A percentile compares a stretch with the other conserved stretches of the same genome.
These are phyloP conservation scores for Progne subis DNA, from an alignment of 2,113 vertebrate genomes.

Conservation along the genomic window DNA sequence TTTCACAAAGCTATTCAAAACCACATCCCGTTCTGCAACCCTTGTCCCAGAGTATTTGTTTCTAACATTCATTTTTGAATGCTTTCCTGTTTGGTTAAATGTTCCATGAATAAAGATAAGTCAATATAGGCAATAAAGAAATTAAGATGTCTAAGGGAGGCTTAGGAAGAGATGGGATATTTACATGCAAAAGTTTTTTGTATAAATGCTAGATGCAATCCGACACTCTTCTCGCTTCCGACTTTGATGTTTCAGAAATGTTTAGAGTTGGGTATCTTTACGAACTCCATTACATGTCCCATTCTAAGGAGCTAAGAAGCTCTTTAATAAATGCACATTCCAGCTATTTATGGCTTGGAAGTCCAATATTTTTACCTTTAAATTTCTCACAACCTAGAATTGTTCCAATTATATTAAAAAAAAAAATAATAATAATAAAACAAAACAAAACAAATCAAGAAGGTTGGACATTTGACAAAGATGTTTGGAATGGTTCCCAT, in stretches of 20 bases:
- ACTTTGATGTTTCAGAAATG: not conserved
- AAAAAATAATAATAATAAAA: not conserved
- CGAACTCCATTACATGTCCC: fast-evolving
- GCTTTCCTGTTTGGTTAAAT: not conserved
- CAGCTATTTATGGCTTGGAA: not conserved
- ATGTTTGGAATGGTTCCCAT: not conserved
- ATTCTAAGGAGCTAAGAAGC: not conserved
- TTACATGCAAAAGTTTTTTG: not conserved
- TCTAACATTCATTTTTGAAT: not conserved
- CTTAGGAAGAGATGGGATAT: not conserved
- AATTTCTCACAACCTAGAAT: not conserved
- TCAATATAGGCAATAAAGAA: not conserved
- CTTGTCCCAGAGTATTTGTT: not conserved
- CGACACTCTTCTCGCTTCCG: not conserved
- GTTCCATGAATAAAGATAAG: not conserved
- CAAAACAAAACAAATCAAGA: not conserved
- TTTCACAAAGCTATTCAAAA: not conserved
- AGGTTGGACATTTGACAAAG: not conserved
- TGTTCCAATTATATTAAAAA: too few relatives aligned
- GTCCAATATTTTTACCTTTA: not conserved
- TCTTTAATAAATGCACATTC: not conserved
- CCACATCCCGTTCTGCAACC: not conserved
- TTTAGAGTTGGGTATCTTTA: not conserved
- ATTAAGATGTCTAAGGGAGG: not conserved
- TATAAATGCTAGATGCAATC: not conserved